Evolutionary conservation across 2,888 invertebrate genomes (phyloP).

Genomic region (Erebia palarica): DNA sequence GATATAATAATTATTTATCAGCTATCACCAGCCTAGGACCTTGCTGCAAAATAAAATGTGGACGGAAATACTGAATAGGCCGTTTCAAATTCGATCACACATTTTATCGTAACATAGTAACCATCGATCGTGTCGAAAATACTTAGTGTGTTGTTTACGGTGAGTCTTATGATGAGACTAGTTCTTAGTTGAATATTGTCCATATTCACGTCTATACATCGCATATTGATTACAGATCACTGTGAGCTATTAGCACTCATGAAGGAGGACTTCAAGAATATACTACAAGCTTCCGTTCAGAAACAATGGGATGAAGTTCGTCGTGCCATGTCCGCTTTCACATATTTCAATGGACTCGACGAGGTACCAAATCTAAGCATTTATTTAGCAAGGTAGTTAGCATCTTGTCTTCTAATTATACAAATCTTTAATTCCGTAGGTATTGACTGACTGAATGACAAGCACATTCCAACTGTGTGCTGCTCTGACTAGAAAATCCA

Average conservation of each 20-base stretch:
- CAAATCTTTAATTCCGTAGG: no score
- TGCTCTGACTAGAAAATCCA: no score
- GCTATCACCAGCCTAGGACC: no score
- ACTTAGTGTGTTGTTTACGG: neutral
- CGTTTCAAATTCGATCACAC: no score
- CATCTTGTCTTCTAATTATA: neutral
- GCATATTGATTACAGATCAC: constrained; percentile 54
- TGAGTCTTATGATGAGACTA: neutral
- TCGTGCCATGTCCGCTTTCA: constrained; percentile 82
- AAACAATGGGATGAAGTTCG: constrained; percentile 84
- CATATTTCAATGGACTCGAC: constrained; percentile 84
- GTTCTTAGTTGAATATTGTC: neutral
- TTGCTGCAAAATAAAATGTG: no score
- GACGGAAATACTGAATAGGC: no score
- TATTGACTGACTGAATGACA: no score
- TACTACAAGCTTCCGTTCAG: constrained; percentile 82
- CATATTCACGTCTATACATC: neutral
- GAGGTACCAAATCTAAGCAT: constrained; percentile 49
- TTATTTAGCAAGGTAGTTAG: neutral
- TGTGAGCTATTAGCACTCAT: constrained; percentile 85
- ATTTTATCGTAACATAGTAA: neutral
- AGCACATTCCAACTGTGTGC: no score
- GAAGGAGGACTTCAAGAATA: constrained; percentile 84
- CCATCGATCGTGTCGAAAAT: neutral
- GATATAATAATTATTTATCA: no score